phyloP scores from a whole-genome alignment of 2,797 vertebrate species.

The Heteromormyrus szaboi region DNA sequence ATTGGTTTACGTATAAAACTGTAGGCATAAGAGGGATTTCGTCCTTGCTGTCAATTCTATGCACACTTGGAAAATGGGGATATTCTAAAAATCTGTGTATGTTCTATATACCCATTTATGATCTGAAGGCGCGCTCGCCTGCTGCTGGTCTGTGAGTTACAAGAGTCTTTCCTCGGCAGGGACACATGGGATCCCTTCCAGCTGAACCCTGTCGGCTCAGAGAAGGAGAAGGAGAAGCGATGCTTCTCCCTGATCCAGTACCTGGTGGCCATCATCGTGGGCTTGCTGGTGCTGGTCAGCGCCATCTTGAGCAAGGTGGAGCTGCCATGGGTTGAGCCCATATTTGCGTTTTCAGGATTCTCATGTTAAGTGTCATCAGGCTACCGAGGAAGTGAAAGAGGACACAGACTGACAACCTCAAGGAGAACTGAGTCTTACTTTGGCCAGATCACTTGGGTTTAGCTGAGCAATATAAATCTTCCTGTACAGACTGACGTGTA shows the following conservation, averaged over 20 bases:
- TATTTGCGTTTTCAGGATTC: neutral
- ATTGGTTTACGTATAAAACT: neutral
- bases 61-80: neutral
- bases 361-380: neutral
- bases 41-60: neutral
- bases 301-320: conserved; percentile 63
- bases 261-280: conserved; percentile 59
- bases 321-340: neutral
- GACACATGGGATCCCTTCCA: conserved; percentile 73
- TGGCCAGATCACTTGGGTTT: neutral
- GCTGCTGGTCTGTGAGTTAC: neutral
- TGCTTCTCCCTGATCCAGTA: conserved; percentile 56
- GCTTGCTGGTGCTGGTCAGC: conserved; percentile 53
- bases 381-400: neutral
- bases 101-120: neutral
- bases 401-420: neutral
- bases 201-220: conserved; percentile 61
- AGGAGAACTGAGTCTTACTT: neutral
- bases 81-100: neutral
- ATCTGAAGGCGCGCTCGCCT: neutral
- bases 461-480: neutral
- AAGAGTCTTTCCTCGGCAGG: conserved; percentile 35
- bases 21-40: neutral
- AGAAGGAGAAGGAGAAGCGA: conserved; percentile 59
- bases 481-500: neutral